A percentile compares a stretch with the other conserved stretches of the same genome.
These are phyloP conservation scores for Neelides sp. DNA, from an alignment of 1,140 invertebrate species.

Conservation along the genomic window DNA sequence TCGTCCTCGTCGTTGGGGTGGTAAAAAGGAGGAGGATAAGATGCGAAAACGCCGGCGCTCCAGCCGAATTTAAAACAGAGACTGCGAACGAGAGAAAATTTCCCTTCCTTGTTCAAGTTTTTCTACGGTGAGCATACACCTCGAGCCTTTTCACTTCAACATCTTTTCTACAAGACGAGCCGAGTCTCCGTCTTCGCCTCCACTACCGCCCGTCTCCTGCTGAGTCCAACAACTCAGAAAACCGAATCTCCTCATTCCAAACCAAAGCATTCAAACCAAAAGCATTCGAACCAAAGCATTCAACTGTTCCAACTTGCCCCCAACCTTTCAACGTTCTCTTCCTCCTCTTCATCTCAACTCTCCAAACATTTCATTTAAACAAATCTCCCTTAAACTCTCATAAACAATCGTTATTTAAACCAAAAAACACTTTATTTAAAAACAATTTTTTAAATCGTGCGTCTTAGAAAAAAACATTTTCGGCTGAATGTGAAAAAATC, in stretches of 20 bases:
- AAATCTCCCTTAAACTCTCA: too few relatives aligned
- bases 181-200: slow-evolving; percentile 24
- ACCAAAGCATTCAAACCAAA: slow-evolving; percentile 4
- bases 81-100: slow-evolving; percentile 26
- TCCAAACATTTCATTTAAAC: too few relatives aligned
- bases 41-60: slow-evolving; percentile 30
- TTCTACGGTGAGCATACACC: slow-evolving; percentile 8
- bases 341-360: slow-evolving; percentile 1
- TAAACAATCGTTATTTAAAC: too few relatives aligned
- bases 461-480: too few relatives aligned
- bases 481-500: too few relatives aligned
- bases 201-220: slow-evolving; percentile 22
- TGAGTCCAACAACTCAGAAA: slow-evolving; percentile 12
- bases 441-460: too few relatives aligned
- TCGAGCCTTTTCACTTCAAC: neutral
- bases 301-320: neutral
- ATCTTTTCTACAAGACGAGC: slow-evolving; percentile 21
- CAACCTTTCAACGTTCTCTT: neutral
- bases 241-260: slow-evolving; percentile 7
- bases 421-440: too few relatives aligned
- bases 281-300: neutral
- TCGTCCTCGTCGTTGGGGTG: slow-evolving; percentile 14
- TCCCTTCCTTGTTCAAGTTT: slow-evolving; percentile 19
- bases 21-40: slow-evolving; percentile 29
- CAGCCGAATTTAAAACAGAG: slow-evolving; percentile 21